Percentiles rank a stretch among this genome's conserved stretches.
These are phyloP conservation scores for Antechinus stuartii DNA, from an alignment of 2,113 vertebrate genomes.

Conservation along the genomic window DNA sequence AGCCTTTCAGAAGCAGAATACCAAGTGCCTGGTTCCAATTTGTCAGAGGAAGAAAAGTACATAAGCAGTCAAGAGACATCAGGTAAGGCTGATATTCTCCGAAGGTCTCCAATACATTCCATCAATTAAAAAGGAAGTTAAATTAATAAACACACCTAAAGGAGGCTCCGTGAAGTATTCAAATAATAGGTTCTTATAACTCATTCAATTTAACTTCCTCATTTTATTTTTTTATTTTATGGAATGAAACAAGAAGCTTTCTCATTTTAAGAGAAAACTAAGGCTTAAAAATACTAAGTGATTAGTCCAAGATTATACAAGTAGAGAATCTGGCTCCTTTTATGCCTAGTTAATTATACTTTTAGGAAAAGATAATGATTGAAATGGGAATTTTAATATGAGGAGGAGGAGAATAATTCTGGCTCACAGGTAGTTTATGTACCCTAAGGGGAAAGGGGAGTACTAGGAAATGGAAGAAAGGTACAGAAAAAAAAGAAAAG, in stretches of 20 bases:
- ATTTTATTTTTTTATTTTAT: background rate
- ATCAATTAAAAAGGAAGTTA: background rate
- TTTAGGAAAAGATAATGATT: too few species aligned
- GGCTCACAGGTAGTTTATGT: background rate
- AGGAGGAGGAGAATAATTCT: background rate
- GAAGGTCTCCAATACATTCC: background rate
- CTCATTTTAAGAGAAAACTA: background rate
- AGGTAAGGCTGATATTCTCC: background rate
- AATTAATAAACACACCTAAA: background rate
- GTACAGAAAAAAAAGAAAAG: background rate
- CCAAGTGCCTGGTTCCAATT: background rate
- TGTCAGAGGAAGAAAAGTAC: background rate
- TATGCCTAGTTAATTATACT: background rate
- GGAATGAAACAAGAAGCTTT: background rate
- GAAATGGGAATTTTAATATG: too few species aligned
- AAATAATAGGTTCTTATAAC: background rate
- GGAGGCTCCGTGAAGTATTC: background rate
- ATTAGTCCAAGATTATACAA: background rate
- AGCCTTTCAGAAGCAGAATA: slow-evolving; percentile 19
- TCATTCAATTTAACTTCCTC: background rate
- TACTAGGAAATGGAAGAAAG: background rate
- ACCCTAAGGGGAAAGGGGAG: background rate
- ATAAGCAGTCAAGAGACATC: background rate
- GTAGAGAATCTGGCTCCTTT: background rate
- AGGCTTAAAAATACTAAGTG: background rate